Base-by-base conservation (phyloP, 2,113 vertebrate genomes). In the Boulengeromyrus knoepffleri region DNA sequence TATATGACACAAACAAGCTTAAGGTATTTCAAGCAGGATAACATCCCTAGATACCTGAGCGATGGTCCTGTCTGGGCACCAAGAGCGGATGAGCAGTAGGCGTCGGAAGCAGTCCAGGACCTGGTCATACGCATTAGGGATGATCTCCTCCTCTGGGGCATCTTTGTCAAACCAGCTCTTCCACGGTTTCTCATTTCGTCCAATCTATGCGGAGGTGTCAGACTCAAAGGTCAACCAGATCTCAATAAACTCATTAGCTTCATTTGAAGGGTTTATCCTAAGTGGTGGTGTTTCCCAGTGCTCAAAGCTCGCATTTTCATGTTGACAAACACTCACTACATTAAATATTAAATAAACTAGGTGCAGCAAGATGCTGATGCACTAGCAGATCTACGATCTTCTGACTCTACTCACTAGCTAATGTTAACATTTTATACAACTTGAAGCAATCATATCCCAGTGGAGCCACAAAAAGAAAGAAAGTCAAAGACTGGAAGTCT, bases 141-240 rank as follows among this genome's bases (percentile, higher is more conserved):
- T 70, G 13, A 94, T 91, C 90, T 98, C 97, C 91, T 99, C 98
- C 91, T 99, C 99, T 0, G 99, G 99, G 19, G 96, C 97, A 91
- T 99, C 97, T 91, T 97, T 98, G 93, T 99, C 98, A 95, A 99
- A 98, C 99, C 98, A 99, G 2, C 90, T 92, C 94, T 97, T 99
- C 99, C 99, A 99, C 92, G 96, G 96, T 92, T 98, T 99, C 94
- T 99, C 98, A 90, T 97, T 96, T 88, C 92, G 94, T 89, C 95
- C 95, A 93, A 99, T 97, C 98, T 99, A 94, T 85, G 95, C 91
- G n/a, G 7, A 93, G 66, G 92, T 90, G 24, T 47, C 13, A 66
- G 66, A 27, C 42, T 87, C 49, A 88, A 13, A 88, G 74, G 46
- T 89, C 74, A 85, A 94, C 92, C 92, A 93, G 53, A 85, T 90